These are phyloP conservation scores for Rhagonycha lutea DNA, from an alignment of 2,888 invertebrate genomes.

Conservation along the genomic window DNA sequence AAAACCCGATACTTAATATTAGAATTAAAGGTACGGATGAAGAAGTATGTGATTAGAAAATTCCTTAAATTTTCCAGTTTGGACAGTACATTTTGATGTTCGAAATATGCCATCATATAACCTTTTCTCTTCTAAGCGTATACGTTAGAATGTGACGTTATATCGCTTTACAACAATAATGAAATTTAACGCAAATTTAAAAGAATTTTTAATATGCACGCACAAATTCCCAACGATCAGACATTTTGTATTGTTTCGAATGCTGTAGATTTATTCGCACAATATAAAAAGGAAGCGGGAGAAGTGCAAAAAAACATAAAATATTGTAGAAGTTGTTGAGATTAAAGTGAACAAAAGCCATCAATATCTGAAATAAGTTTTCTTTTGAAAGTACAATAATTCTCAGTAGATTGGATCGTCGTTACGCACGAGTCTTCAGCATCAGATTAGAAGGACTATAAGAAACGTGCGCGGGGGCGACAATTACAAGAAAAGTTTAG, in stretches of 20 bases:
- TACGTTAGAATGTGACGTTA: neutral
- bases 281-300: neutral
- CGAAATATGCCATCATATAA: constrained; percentile 9
- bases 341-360: constrained; percentile 22
- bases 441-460: constrained; percentile 24
- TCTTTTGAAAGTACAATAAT: constrained; percentile 22
- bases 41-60: constrained; percentile 32
- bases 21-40: constrained; percentile 13
- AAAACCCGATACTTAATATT: neutral
- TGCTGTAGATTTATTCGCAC: neutral
- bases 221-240: neutral
- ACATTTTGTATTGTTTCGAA: neutral
- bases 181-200: constrained; percentile 2
- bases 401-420: constrained; percentile 17
- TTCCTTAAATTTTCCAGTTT: constrained; percentile 26
- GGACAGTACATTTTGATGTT: constrained; percentile 16
- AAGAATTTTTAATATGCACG: neutral
- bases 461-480: constrained; percentile 25
- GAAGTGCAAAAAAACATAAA: neutral
- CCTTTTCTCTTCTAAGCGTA: constrained; percentile 2
- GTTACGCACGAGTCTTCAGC: constrained; percentile 21
- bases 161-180: neutral
- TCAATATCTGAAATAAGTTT: constrained; percentile 24
- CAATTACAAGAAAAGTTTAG: constrained; percentile 35
- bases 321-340: constrained; percentile 2